These are phyloP conservation scores for Spisula solida DNA, from an alignment of 2,888 invertebrate genomes.

Conservation along the genomic window DNA sequence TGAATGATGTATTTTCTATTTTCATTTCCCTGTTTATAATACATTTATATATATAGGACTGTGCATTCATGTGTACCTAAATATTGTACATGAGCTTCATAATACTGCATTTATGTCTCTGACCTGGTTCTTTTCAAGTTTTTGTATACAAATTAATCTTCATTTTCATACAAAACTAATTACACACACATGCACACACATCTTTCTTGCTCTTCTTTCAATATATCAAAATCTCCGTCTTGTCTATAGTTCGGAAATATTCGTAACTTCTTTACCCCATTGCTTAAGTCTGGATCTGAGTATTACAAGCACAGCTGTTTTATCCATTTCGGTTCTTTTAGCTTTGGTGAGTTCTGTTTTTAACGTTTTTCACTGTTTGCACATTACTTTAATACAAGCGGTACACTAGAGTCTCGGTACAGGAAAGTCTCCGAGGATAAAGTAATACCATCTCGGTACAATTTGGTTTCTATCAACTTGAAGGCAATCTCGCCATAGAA, in stretches of 20 bases:
- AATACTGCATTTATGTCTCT: neutral
- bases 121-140: conserved; percentile 18
- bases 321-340: conserved; percentile 45
- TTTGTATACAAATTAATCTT: conserved; percentile 42
- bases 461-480: neutral
- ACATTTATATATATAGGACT: neutral
- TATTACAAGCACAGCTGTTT: conserved; percentile 59
- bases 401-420: neutral
- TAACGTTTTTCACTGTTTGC: neutral
- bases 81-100: neutral
- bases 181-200: conserved; percentile 19
- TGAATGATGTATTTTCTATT: conserved; percentile 10
- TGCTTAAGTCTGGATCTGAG: conserved; percentile 38
- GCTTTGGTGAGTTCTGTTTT: conserved; percentile 8
- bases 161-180: conserved; percentile 44
- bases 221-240: neutral
- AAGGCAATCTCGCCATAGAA: neutral
- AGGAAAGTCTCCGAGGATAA: neutral
- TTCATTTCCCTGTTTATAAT: neutral
- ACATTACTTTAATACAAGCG: neutral
- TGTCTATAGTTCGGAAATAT: conserved; percentile 9
- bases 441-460: neutral
- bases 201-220: neutral
- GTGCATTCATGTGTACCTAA: neutral
- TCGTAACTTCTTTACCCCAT: conserved; percentile 44